Percentiles rank a stretch among this genome's conserved stretches.
phyloP scores from a whole-genome alignment of 2,888 invertebrate genomes.

The Leptopilina syphax region DNA sequence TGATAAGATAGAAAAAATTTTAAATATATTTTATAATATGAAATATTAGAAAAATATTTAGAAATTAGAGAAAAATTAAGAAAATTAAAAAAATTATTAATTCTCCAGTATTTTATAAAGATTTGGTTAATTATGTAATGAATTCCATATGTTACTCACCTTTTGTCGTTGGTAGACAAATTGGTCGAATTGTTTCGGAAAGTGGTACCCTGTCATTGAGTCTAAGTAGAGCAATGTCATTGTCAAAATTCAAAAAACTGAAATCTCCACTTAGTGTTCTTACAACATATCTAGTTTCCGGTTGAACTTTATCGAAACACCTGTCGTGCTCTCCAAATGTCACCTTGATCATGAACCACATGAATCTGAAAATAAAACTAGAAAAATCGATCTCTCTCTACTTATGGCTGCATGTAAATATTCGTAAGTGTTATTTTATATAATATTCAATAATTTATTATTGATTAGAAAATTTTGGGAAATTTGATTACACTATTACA shows the following conservation, averaged over 20 bases:
- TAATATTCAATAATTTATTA: too few species aligned
- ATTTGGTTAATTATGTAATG: too few species aligned
- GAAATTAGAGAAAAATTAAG: too few species aligned
- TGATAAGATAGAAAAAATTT: background rate
- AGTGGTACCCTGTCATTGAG: conserved; percentile 90
- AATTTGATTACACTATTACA: too few species aligned
- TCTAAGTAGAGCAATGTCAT: conserved; percentile 90
- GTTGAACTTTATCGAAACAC: conserved; percentile 84
- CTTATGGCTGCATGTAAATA: conserved; percentile 35
- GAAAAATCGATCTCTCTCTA: conserved; percentile 56
- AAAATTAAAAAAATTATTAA: too few species aligned
- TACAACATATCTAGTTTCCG: conserved; percentile 86
- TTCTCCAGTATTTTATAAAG: too few species aligned
- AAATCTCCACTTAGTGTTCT: conserved; percentile 89
- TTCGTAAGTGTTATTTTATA: background rate
- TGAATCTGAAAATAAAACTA: conserved; percentile 82
- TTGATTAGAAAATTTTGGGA: too few species aligned
- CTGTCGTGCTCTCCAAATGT: conserved; percentile 93
- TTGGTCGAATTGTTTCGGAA: conserved; percentile 87
- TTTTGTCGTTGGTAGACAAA: conserved; percentile 86
- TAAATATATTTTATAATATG: too few species aligned
- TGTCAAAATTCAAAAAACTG: conserved; percentile 91
- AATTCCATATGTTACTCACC: conserved; percentile 76
- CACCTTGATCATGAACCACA: conserved; percentile 95
- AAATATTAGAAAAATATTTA: too few species aligned